Evolutionary conservation across 2,888 invertebrate species (phyloP), one percentile per base, ranked within the genome.

Genomic region (Chymomyza amoena): DNA sequence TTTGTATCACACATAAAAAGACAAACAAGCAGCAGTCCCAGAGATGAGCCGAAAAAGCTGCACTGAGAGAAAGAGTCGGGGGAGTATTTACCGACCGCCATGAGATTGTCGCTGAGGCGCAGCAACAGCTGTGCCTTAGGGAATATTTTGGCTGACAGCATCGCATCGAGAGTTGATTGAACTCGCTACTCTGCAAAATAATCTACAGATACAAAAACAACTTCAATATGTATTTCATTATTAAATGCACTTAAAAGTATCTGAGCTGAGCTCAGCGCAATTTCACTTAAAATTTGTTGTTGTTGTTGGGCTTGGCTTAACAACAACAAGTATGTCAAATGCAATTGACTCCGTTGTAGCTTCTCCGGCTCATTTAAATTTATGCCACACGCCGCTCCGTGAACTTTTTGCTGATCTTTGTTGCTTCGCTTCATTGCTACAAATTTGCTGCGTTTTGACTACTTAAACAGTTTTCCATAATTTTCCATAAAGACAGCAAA

Each of bases 61-160:
- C 25, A 25, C 4, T 25, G 3, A 25, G 25, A 25, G 25, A n/a
- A n/a, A 25, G 25, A 25, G 39, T 10, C 39, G 13, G 39, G 39
- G 39, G 39, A 45, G 39, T 13, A 3, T 10, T 45, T 13, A 45
- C 39, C 13, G 39, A 45, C 39, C 13, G 39, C 39, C 39, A 10
- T 45, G 39, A 45, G 85, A 85, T 84, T 81, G 78, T 72, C 78
- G 64, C 76, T 80, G 86, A 83, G 68, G 81, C 82, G 64, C 70
- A 72, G 56, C 81, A 83, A 83, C 82, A 83, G 86, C 82, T 83
- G 82, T 70, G 72, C 67, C 76, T 69, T 72, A 69, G 79, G 81
- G 83, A 75, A 80, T 69, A 51, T 72, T 66, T 65, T 16, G 52
- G 18, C 52, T 54, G 52, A 7, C 57, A 20, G 20, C 57, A 56